Base-by-base conservation (phyloP, 2,113 vertebrate genomes). In the Macrotis lagotis region DNA sequence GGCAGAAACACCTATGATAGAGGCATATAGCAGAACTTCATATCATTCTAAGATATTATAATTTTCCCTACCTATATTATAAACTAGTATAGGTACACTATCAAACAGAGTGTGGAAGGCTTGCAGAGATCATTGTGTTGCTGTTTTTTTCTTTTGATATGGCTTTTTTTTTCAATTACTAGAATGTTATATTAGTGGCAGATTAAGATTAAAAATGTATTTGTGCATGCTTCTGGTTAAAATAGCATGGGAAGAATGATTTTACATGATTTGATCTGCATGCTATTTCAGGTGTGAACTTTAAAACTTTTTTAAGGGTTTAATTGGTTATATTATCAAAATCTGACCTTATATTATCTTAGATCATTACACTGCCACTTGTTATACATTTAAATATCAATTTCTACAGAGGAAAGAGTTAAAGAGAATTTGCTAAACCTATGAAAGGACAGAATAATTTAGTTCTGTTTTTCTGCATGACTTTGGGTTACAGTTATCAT, bases 311-410 rank as follows among this genome's bases (percentile, higher is more conserved):
- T 95, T 37, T 74, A 7, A 94, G 53, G 19, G 0, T 0, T 92
- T 66, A 90, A 51, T 26, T 59, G 26, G 48, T 11, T 90, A 37
- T 90, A 74, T 88, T 28, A 3, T 90, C 95, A 5, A 28, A 37
- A 93, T 91, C 1, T 88, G 26, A 52, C 50, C 50, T 48, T 22
- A 25, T 9, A 88, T 90, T 91, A 90, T 8, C 91, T 74, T 74
- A 92, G 7, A 50, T 90, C 5, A 48, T 50, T 48, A 8, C 3
- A 55, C 4, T 88, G 90, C 50, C 10, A 93, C 8, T 92, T 2
- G 11, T 44, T 95, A 94, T 31, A 88, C 8, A 93, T 95, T 95
- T 94, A 92, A 92, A 91, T 95, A 92, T 59, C 3, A 92, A 2
- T 1, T 50, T 95, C 16, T 89, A 1, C 92, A 91, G 0, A 94